A percentile compares a stretch with the other conserved stretches of the same genome.
Evolutionary conservation across 2,888 invertebrate genomes (phyloP).

Genomic region (Oscheius sp.): DNA sequence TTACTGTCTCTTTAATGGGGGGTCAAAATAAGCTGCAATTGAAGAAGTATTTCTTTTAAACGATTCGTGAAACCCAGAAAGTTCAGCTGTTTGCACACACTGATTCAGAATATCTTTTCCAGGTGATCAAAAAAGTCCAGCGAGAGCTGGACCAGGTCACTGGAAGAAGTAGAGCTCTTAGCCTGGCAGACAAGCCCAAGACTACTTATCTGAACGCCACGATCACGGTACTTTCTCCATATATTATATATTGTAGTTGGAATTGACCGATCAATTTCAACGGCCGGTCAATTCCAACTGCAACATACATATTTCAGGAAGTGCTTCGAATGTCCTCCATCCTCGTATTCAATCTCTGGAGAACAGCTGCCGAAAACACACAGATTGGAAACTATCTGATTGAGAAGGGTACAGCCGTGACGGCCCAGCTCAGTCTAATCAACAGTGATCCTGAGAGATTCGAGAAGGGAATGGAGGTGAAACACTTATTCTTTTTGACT

Average conservation of each 20-base stretch:
- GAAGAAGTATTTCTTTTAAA: too few relatives aligned
- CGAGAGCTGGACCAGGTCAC: slow-evolving; percentile 20
- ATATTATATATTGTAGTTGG: neutral
- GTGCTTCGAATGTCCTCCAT: slow-evolving; percentile 26
- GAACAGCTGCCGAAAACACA: slow-evolving; percentile 22
- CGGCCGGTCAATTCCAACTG: too few relatives aligned
- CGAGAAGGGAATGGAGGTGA: neutral
- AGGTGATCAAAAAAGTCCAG: slow-evolving; percentile 4
- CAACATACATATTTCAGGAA: slow-evolving; percentile 6
- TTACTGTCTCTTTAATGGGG: too few relatives aligned
- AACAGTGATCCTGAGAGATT: slow-evolving; percentile 13
- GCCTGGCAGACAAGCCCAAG: slow-evolving; percentile 9
- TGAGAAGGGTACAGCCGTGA: slow-evolving; percentile 18
- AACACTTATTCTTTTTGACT: too few relatives aligned
- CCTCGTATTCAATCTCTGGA: slow-evolving; percentile 10
- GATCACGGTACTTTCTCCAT: neutral
- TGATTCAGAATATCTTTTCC: neutral
- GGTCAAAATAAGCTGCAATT: too few relatives aligned
- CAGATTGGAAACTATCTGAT: slow-evolving; percentile 5
- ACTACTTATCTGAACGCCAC: slow-evolving; percentile 25
- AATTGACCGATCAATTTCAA: too few relatives aligned
- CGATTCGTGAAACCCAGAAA: too few relatives aligned
- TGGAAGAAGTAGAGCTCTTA: neutral
- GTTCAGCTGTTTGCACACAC: too few relatives aligned
- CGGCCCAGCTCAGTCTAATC: slow-evolving; percentile 25